Conservation (phyloP, 2,888 invertebrate genomes). For the Torymus auratus region DNA sequence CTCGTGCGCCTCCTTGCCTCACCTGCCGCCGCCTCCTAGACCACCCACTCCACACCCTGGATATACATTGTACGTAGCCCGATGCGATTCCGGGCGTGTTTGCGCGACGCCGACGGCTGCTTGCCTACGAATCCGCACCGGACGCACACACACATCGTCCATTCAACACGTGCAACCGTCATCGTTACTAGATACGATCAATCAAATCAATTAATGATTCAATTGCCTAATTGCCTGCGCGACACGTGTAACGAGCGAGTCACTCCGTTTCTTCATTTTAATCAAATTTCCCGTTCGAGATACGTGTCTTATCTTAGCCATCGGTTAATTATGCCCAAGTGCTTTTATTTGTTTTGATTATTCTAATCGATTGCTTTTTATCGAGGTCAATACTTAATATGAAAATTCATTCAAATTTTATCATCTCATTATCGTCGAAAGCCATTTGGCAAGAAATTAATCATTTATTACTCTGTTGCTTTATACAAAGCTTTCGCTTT, state of each 20-base stretch:
- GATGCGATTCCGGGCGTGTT: slow-evolving; percentile 61
- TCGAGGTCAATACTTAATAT: too few relatives aligned
- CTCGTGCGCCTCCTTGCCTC: slow-evolving; percentile 36
- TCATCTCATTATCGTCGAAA: too few relatives aligned
- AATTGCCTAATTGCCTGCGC: slow-evolving; percentile 66
- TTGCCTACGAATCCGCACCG: slow-evolving; percentile 67
- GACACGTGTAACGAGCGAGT: neutral
- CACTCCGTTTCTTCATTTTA: neutral
- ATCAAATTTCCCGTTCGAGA: neutral
- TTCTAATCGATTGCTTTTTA: neutral
- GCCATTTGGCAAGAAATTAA: too few relatives aligned
- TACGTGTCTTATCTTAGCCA: neutral
- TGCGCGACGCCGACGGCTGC: slow-evolving; percentile 60
- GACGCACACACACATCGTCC: slow-evolving; percentile 68
- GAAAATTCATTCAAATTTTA: too few relatives aligned
- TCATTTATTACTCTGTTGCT: too few relatives aligned
- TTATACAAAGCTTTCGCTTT: too few relatives aligned
- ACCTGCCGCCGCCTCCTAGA: slow-evolving; percentile 20
- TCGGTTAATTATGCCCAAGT: neutral
- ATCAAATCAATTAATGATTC: slow-evolving; percentile 75
- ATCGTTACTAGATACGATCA: slow-evolving; percentile 73
- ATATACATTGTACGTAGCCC: slow-evolving; percentile 48
- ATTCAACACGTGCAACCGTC: slow-evolving; percentile 75
- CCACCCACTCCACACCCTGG: slow-evolving; percentile 40
- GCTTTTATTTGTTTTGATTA: neutral